Percentiles rank a stretch among this genome's conserved stretches.
phyloP scores from a whole-genome alignment of 1,140 invertebrate species.

The Penaeus indicus region DNA sequence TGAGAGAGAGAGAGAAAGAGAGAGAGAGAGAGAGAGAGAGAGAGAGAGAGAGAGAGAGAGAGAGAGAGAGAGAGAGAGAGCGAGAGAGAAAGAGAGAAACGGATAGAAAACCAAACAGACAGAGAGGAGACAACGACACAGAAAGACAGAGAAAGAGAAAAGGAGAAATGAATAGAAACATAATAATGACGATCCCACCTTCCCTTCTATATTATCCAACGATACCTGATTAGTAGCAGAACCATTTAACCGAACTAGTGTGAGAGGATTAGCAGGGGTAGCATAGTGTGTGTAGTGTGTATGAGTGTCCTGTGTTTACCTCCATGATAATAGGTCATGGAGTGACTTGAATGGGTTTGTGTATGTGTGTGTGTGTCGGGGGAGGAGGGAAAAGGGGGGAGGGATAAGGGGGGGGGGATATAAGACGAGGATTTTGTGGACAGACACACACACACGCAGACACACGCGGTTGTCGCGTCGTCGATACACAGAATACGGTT shows the following conservation, averaged over 20 bases:
- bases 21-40: neutral
- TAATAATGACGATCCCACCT: too few relatives aligned
- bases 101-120: neutral
- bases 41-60: neutral
- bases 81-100: slow-evolving; percentile 25
- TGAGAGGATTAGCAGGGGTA: neutral
- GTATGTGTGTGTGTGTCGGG: neutral
- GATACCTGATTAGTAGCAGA: too few relatives aligned
- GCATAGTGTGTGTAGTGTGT: neutral
- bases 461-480: too few relatives aligned
- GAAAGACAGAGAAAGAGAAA: neutral
- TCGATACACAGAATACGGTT: too few relatives aligned
- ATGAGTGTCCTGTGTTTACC: slow-evolving; percentile 3
- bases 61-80: neutral
- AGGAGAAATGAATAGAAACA: neutral
- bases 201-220: too few relatives aligned
- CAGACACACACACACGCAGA: too few relatives aligned
- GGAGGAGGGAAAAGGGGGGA: too few relatives aligned
- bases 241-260: too few relatives aligned
- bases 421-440: too few relatives aligned
- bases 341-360: too few relatives aligned
- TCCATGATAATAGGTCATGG: slow-evolving; percentile 2
- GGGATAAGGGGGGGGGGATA: too few relatives aligned
- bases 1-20: neutral
- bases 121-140: neutral